Percentiles rank a stretch among this genome's conserved stretches.
phyloP scores from a whole-genome alignment of 1,140 invertebrate genomes.

The Homarus americanus region DNA sequence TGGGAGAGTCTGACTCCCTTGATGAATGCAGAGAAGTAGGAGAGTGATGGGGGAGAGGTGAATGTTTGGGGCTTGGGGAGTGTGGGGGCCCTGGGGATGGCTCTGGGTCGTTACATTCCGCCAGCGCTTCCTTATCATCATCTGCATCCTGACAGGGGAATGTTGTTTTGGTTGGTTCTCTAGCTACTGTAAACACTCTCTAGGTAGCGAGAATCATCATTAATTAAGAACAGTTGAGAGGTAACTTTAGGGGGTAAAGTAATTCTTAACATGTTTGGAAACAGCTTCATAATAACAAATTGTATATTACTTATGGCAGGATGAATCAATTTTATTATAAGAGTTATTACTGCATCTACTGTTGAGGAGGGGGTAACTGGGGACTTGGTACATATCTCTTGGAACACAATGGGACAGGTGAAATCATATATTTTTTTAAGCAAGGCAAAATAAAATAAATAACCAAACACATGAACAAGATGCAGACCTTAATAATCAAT shows the following conservation, averaged over 20 bases:
- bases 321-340: constrained; percentile 41
- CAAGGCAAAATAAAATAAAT: constrained; percentile 62
- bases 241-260: constrained; percentile 60
- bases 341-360: constrained; percentile 67
- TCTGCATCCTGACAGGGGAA: constrained; percentile 75
- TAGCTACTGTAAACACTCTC: constrained; percentile 54
- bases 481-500: constrained; percentile 61
- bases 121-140: constrained; percentile 72
- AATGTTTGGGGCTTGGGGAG: constrained; percentile 57
- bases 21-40: constrained; percentile 16
- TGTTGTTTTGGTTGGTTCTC: constrained; percentile 75
- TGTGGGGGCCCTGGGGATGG: constrained; percentile 58
- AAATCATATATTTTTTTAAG: constrained; percentile 52
- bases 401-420: constrained; percentile 61
- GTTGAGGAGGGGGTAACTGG: constrained; percentile 64
- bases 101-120: constrained; percentile 65
- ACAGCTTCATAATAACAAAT: constrained; percentile 29
- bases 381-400: constrained; percentile 49
- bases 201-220: constrained; percentile 61
- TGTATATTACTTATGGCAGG: constrained; percentile 34
- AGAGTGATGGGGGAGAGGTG: constrained; percentile 46
- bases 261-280: constrained; percentile 59
- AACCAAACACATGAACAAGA: constrained; percentile 61
- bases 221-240: constrained; percentile 44
- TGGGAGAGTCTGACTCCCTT: constrained; percentile 28